A percentile compares a stretch with the other conserved stretches of the same genome.
Evolutionary conservation across 2,888 invertebrate genomes (phyloP).

Genomic region (Eristalis intricaria): DNA sequence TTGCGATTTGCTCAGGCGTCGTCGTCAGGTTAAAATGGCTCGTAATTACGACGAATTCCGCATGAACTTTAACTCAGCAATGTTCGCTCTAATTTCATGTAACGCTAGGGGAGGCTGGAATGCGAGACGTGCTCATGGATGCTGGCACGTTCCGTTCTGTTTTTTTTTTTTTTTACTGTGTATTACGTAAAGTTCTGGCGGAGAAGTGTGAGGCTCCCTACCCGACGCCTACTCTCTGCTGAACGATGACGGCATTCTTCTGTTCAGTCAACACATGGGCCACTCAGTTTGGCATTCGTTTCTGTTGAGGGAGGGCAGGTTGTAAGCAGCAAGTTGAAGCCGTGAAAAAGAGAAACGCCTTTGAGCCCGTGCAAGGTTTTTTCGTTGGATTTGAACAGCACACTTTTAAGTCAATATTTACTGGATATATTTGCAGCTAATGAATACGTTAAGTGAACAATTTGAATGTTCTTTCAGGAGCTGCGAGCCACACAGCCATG

Average conservation of each 20-base stretch:
- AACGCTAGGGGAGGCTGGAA: slow-evolving; percentile 44
- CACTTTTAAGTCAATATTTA: slow-evolving; percentile 16
- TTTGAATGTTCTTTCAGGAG: slow-evolving; percentile 32
- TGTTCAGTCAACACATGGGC: background rate
- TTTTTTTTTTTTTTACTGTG: slow-evolving; percentile 32
- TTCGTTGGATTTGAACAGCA: background rate
- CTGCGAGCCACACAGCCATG: background rate
- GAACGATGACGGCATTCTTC: slow-evolving; percentile 18
- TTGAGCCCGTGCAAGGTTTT: background rate
- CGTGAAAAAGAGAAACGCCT: background rate
- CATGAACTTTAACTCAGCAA: slow-evolving; percentile 23
- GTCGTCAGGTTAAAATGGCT: background rate
- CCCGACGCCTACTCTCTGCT: slow-evolving; percentile 8
- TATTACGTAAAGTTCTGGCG: slow-evolving; percentile 22
- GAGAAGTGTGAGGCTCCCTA: slow-evolving; percentile 12
- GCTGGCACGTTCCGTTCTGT: slow-evolving; percentile 56
- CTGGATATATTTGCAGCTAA: slow-evolving; percentile 15
- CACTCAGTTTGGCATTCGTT: background rate
- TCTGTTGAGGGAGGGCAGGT: background rate
- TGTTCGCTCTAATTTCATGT: slow-evolving; percentile 44
- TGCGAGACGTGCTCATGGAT: slow-evolving; percentile 50
- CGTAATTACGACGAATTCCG: slow-evolving; percentile 46
- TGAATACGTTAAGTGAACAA: slow-evolving; percentile 41
- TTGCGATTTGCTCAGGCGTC: background rate
- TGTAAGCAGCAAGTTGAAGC: no score